Conservation (phyloP, 2,888 invertebrate species). For the Amphipyra berbera region DNA sequence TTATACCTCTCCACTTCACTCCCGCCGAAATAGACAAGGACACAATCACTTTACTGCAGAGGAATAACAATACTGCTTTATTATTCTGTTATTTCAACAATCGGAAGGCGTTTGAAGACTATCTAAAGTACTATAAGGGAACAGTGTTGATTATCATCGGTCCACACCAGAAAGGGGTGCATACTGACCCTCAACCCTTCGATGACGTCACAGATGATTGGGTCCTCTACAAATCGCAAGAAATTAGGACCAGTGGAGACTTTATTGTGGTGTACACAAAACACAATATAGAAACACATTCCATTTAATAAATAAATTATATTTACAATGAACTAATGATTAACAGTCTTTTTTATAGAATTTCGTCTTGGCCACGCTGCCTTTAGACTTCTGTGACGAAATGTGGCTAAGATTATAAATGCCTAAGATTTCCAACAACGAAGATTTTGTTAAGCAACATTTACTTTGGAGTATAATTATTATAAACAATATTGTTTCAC, state of each 20-base stretch:
- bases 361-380: slow-evolving; percentile 8
- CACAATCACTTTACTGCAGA: slow-evolving; percentile 76
- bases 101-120: slow-evolving; percentile 91
- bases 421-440: slow-evolving; percentile 13
- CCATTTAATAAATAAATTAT: slow-evolving; percentile 56
- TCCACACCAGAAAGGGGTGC: slow-evolving; percentile 91
- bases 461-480: background rate
- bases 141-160: slow-evolving; percentile 93
- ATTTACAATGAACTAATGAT: slow-evolving; percentile 34
- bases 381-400: background rate
- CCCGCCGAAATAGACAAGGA: slow-evolving; percentile 77
- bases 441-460: slow-evolving; percentile 38
- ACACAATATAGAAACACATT: slow-evolving; percentile 50
- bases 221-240: slow-evolving; percentile 88
- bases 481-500: background rate
- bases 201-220: slow-evolving; percentile 89
- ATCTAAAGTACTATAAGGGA: slow-evolving; percentile 91
- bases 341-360: slow-evolving; percentile 53
- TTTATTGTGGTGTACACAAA: slow-evolving; percentile 91
- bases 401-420: slow-evolving; percentile 17
- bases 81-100: slow-evolving; percentile 96
- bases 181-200: slow-evolving; percentile 93
- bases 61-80: slow-evolving; percentile 87
- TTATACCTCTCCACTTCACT: slow-evolving; percentile 91
- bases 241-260: slow-evolving; percentile 91